Base-by-base conservation (phyloP, 1,140 invertebrate genomes). In the Nasonia giraulti region DNA sequence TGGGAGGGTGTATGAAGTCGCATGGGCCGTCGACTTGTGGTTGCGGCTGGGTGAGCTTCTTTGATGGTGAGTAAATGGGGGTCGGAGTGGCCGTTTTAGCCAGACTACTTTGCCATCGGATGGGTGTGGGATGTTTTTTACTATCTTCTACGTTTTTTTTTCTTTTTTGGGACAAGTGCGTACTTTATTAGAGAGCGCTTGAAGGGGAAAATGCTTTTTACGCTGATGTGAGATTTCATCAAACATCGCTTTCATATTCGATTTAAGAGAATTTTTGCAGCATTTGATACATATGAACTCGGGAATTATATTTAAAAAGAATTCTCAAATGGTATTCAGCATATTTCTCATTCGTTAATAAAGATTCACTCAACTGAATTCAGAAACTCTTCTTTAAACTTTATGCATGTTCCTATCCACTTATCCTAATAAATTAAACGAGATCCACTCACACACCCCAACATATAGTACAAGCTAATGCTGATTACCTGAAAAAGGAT, bases 341-440 rank as follows among this genome's bases (percentile, higher is more conserved):
- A 12, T 17, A 50, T 50, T 50, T 44, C 6, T 44, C 8, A 4
- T 44, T 44, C 40, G 7, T 44, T 7, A 44, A 50, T 17, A 8
- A 4, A 50, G 47, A 17, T 17, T 12, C 47, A 50, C 47, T 50
- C 47, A 17, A 3, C 12, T 17, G 7, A 50, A 27, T n/a, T 69
- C n/a, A 6, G 17, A 68, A n/a, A n/a, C 66, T 68, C 27, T 71
- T 71, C 73, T 23, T 75, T 20, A 75, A 17, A 7, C 10, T 8
- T 23, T 10, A 37, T 37, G 17, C 11, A 20, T 14, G 31, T 23
- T 55, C 12, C 44, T 71, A 8, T 11, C 40, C 40, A 44, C 40
- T 44, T 11, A 44, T 44, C 40, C 40, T 71, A 82, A 71, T 82
- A 82, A 73, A 82, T 71, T 82, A 12, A 50, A 73, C 40, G 8